phyloP scores from a whole-genome alignment of 2,888 invertebrate genomes.

The Epistrophella euchroma region DNA sequence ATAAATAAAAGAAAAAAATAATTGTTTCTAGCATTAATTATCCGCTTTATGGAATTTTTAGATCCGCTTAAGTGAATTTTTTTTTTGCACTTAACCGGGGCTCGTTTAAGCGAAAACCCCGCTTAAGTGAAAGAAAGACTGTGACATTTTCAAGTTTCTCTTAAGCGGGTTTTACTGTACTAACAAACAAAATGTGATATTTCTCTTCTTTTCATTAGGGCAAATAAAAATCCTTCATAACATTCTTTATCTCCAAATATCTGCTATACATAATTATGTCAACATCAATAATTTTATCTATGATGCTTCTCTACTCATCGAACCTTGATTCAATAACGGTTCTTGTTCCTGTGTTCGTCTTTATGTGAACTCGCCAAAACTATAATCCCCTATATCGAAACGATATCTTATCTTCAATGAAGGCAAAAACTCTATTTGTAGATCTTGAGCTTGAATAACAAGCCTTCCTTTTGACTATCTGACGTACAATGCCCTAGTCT shows the following conservation, averaged over 20 bases:
- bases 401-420: slow-evolving; percentile 28
- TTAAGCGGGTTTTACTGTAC: no score
- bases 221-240: not conserved
- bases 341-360: not conserved
- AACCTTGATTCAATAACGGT: slow-evolving; percentile 15
- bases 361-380: not conserved
- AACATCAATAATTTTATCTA: not conserved
- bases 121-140: no score
- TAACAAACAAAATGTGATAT: no score
- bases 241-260: not conserved
- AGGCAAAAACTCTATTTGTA: slow-evolving; percentile 30
- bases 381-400: not conserved
- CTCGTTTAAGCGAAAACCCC: no score
- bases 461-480: not conserved
- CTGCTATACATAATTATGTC: not conserved
- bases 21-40: no score
- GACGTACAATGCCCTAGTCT: slow-evolving; percentile 2
- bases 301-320: not conserved
- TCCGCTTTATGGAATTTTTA: no score
- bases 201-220: not conserved
- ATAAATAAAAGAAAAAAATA: no score
- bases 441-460: slow-evolving; percentile 49
- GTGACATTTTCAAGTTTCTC: no score
- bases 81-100: no score
- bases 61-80: no score